Evolutionary conservation across 2,888 invertebrate genomes (phyloP).

Genomic region (Thelaira solivaga): DNA sequence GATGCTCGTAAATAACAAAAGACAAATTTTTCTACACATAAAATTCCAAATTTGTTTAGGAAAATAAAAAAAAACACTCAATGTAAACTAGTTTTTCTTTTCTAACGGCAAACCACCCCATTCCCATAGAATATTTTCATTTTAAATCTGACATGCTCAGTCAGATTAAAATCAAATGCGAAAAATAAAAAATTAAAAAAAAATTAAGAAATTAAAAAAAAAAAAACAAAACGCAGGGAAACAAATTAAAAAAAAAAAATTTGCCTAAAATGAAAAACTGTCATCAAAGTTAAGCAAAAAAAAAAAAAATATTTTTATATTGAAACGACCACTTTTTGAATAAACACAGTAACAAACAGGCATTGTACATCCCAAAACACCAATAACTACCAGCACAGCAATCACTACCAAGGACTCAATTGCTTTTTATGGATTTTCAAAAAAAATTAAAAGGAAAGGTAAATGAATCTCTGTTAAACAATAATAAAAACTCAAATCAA

Average conservation of each 20-base stretch:
- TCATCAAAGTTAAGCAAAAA: constrained; percentile 25
- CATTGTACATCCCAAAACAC: constrained; percentile 9
- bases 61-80: constrained; percentile 40
- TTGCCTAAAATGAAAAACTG: constrained; percentile 52
- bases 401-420: constrained; percentile 3
- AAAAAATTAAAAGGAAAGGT: constrained; percentile 14
- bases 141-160: constrained; percentile 47
- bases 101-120: constrained; percentile 49
- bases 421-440: constrained; percentile 1
- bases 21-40: constrained; percentile 47
- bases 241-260: constrained; percentile 11
- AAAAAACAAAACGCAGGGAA: neutral
- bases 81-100: constrained; percentile 35
- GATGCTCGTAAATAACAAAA: constrained; percentile 45
- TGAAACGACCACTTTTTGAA: constrained; percentile 64
- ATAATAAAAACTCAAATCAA: constrained; percentile 53
- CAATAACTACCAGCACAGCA: constrained; percentile 61
- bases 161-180: constrained; percentile 53
- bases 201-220: neutral
- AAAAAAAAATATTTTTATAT: constrained; percentile 63
- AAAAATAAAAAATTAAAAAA: constrained; percentile 8
- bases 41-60: constrained; percentile 15
- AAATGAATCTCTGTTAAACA: constrained; percentile 18
- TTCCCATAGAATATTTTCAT: constrained; percentile 16
- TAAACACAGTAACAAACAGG: constrained; percentile 5